phyloP scores from a whole-genome alignment of 2,888 invertebrate species.

The Aleiodes leptofemur region DNA sequence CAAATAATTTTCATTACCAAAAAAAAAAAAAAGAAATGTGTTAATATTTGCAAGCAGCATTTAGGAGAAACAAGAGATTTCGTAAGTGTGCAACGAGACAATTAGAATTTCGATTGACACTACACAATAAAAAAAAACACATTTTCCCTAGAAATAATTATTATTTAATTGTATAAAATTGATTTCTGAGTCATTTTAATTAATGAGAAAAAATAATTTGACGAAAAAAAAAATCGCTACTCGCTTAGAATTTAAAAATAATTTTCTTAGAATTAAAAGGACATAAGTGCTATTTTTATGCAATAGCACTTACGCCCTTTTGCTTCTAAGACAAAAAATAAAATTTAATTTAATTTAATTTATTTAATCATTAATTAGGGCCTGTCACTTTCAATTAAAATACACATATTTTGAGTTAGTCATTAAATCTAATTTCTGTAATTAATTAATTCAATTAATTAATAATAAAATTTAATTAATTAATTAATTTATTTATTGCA shows the following conservation, averaged over 20 bases:
- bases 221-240: slow-evolving; percentile 34
- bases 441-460: slow-evolving; percentile 5
- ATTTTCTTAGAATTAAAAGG: neutral
- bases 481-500: neutral
- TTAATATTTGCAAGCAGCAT: slow-evolving; percentile 74
- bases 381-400: slow-evolving; percentile 55
- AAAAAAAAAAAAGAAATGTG: slow-evolving; percentile 45
- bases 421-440: slow-evolving; percentile 54
- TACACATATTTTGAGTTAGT: slow-evolving; percentile 72
- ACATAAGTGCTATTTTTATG: no score
- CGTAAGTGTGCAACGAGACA: slow-evolving; percentile 72
- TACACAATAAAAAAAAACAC: slow-evolving; percentile 53
- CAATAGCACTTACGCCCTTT: no score
- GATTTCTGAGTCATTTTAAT: slow-evolving; percentile 25
- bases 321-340: no score
- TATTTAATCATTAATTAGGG: slow-evolving; percentile 42
- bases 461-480: no score
- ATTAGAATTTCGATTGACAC: slow-evolving; percentile 47
- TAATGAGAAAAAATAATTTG: slow-evolving; percentile 19
- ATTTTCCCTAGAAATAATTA: slow-evolving; percentile 45
- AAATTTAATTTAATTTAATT: neutral
- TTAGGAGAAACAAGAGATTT: slow-evolving; percentile 75
- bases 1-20: neutral
- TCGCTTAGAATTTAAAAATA: slow-evolving; percentile 17
- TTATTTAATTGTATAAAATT: slow-evolving; percentile 35